Evolutionary conservation across 2,113 vertebrate species (phyloP).

Genomic region (Chinchilla lanigera): DNA sequence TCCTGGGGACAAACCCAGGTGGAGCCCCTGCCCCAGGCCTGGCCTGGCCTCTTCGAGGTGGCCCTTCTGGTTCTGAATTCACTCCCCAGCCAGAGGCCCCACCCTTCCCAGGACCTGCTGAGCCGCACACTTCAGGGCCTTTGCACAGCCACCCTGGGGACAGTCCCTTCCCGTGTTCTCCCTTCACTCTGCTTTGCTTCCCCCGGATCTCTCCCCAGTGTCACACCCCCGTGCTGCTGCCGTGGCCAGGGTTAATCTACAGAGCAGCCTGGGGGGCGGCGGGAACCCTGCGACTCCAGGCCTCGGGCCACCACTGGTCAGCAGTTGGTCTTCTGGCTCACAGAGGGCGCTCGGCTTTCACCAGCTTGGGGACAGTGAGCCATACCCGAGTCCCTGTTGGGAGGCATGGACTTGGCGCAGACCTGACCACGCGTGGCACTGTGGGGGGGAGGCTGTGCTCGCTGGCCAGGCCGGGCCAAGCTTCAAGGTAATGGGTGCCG

Average conservation of each 20-base stretch:
- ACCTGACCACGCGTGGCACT: not conserved
- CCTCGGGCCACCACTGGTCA: not conserved
- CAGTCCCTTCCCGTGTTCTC: not conserved
- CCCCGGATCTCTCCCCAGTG: not conserved
- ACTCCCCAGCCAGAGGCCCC: not conserved
- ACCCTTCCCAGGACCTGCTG: not conserved
- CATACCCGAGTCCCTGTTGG: not conserved
- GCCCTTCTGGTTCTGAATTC: not conserved
- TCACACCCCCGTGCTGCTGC: not conserved
- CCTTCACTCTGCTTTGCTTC: not conserved
- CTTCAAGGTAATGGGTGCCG: not conserved
- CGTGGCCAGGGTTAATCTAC: not conserved
- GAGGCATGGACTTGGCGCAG: not conserved
- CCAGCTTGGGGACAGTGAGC: not conserved
- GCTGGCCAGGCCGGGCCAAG: not conserved
- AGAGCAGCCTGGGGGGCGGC: not conserved
- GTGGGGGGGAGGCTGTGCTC: rapidly evolving
- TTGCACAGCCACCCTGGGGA: not conserved
- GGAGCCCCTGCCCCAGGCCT: not conserved
- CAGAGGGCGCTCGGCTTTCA: not conserved
- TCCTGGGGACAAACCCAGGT: not conserved
- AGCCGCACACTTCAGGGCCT: not conserved
- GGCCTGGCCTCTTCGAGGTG: not conserved
- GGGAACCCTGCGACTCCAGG: not conserved
- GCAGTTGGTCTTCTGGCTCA: not conserved